Conservation (phyloP, 1,140 invertebrate species). For the Gonioctena quinquepunctata region DNA sequence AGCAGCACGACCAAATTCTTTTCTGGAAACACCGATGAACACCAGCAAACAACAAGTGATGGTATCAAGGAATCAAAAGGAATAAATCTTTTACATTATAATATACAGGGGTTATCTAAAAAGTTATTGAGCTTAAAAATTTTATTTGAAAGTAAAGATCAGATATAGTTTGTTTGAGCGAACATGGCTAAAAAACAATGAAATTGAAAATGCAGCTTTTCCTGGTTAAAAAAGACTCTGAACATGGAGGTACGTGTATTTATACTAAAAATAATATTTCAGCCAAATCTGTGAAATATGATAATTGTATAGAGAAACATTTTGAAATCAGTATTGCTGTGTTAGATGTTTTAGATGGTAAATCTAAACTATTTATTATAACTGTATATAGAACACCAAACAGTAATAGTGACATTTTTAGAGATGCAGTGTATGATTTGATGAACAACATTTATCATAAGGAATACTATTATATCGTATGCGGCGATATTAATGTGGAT, state of each 20-base stretch:
- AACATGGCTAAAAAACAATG: not conserved
- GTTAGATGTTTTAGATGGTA: too few relatives aligned
- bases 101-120: slow-evolving; percentile 2
- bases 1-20: not conserved
- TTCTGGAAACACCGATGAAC: not conserved
- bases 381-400: too few relatives aligned
- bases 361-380: too few relatives aligned
- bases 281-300: too few relatives aligned
- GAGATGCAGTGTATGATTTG: not conserved
- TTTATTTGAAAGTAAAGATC: not conserved
- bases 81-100: not conserved
- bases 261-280: too few relatives aligned
- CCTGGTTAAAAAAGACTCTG: not conserved
- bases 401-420: not conserved
- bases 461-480: slow-evolving; percentile 5
- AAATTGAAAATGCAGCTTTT: slow-evolving; percentile 1
- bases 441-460: slow-evolving; percentile 5
- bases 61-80: not conserved
- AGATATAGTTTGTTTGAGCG: not conserved
- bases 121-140: not conserved
- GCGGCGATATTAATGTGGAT: slow-evolving; percentile 1
- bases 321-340: too few relatives aligned
- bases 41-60: slow-evolving; percentile 4
- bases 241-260: too few relatives aligned
- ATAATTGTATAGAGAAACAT: too few relatives aligned